Conservation (phyloP, 1,140 invertebrate species). For the Marisa cornuarietis region DNA sequence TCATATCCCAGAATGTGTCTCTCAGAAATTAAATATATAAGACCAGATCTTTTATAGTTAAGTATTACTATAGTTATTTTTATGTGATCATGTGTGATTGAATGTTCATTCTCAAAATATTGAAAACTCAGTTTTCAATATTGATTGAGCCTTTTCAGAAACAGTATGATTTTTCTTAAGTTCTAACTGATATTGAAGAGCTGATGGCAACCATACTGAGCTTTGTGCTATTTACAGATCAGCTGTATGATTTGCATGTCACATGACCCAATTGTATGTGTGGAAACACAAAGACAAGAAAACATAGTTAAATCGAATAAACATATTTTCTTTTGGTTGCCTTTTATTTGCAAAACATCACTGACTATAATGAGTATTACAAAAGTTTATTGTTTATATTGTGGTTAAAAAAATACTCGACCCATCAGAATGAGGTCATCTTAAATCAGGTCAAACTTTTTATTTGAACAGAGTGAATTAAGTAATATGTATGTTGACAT, state of each 20-base stretch:
- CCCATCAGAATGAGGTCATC: too few species aligned
- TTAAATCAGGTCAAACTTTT: too few species aligned
- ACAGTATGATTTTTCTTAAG: not conserved
- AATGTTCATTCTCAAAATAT: too few species aligned
- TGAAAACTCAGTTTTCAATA: too few species aligned
- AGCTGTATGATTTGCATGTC: slow-evolving; percentile 33
- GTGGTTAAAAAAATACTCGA: not conserved
- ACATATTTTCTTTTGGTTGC: not conserved
- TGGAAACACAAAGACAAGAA: not conserved
- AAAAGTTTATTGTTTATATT: not conserved
- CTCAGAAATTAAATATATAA: too few species aligned
- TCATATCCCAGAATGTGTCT: too few species aligned
- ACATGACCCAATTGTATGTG: slow-evolving; percentile 18
- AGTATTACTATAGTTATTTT: too few species aligned
- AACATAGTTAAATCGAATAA: not conserved
- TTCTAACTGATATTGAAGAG: slow-evolving; percentile 23
- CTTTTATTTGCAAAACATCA: not conserved
- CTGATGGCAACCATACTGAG: too few species aligned
- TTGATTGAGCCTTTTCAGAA: too few species aligned
- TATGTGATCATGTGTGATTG: too few species aligned
- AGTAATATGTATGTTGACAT: not conserved
- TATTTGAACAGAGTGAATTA: too few species aligned
- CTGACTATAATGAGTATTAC: not conserved
- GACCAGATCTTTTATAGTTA: too few species aligned
- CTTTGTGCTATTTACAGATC: slow-evolving; percentile 2